These are phyloP conservation scores for Diadophis punctatus DNA, from an alignment of 2,113 vertebrate species.

Conservation along the genomic window DNA sequence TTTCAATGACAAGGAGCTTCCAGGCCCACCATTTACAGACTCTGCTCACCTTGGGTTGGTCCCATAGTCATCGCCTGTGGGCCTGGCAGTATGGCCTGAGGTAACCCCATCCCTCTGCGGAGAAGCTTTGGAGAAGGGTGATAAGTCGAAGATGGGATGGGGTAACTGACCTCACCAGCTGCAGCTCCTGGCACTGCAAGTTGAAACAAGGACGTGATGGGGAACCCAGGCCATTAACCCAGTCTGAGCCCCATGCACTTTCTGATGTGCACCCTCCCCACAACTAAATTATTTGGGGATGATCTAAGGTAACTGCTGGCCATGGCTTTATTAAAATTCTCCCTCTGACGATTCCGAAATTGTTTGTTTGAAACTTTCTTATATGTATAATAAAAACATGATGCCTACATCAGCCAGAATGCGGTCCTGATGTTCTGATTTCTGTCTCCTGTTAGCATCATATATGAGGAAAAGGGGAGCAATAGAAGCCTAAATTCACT, in stretches of 20 bases:
- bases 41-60: background rate
- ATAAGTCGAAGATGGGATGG: background rate
- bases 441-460: background rate
- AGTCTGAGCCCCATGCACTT: background rate
- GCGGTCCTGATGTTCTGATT: background rate
- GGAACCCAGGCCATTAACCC: background rate
- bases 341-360: too few relatives aligned
- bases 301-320: background rate
- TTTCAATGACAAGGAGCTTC: background rate
- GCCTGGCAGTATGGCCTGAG: slow-evolving; percentile 6
- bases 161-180: slow-evolving; percentile 13
- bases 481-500: background rate
- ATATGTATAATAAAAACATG: background rate
- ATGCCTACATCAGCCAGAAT: background rate
- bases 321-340: background rate
- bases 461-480: background rate
- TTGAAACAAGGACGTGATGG: slow-evolving; percentile 6
- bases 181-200: slow-evolving; percentile 2
- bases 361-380: background rate
- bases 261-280: background rate
- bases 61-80: background rate
- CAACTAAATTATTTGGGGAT: background rate
- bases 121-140: slow-evolving; percentile 7
- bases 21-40: background rate
- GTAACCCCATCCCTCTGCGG: slow-evolving; percentile 16